phyloP scores from a whole-genome alignment of 2,797 vertebrate genomes.

The Danio jaintianensis region DNA sequence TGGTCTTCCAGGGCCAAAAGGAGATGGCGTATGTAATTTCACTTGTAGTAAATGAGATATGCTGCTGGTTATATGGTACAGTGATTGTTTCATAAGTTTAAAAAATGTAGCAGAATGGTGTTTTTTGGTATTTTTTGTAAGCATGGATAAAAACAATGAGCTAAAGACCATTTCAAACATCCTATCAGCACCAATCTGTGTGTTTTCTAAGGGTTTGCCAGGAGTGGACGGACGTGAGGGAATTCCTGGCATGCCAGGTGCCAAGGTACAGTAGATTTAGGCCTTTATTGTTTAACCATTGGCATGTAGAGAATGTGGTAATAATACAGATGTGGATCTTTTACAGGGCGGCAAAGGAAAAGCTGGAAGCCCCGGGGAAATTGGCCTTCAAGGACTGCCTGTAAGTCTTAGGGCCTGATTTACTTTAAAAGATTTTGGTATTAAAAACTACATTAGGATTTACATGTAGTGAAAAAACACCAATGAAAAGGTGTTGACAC shows the following conservation, averaged over 20 bases:
- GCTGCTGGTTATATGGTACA: not conserved
- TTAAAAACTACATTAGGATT: too few relatives aligned
- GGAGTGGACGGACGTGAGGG: slow-evolving; percentile 92
- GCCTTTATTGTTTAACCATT: not conserved
- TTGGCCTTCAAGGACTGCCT: slow-evolving; percentile 90
- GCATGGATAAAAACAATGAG: not conserved
- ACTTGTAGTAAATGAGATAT: not conserved
- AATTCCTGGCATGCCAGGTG: slow-evolving; percentile 94
- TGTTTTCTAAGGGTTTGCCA: slow-evolving; percentile 85
- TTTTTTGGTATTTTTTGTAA: not conserved
- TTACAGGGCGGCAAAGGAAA: slow-evolving; percentile 89
- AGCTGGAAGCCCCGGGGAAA: slow-evolving; percentile 87
- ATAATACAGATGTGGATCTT: slow-evolving; percentile 43
- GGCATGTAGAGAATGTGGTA: not conserved
- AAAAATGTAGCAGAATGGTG: not conserved
- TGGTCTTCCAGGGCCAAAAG: slow-evolving; percentile 94
- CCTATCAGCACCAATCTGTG: slow-evolving; percentile 32
- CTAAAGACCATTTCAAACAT: not conserved
- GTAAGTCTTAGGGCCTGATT: slow-evolving; percentile 80
- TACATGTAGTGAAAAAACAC: too few relatives aligned
- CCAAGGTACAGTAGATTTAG: slow-evolving; percentile 82
- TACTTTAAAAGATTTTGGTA: too few relatives aligned
- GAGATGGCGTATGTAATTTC: slow-evolving; percentile 85
- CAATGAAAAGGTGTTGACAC: too few relatives aligned
- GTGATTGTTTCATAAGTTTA: not conserved